Conservation (phyloP, 2,888 invertebrate genomes). For the Dryomyza anilis region DNA sequence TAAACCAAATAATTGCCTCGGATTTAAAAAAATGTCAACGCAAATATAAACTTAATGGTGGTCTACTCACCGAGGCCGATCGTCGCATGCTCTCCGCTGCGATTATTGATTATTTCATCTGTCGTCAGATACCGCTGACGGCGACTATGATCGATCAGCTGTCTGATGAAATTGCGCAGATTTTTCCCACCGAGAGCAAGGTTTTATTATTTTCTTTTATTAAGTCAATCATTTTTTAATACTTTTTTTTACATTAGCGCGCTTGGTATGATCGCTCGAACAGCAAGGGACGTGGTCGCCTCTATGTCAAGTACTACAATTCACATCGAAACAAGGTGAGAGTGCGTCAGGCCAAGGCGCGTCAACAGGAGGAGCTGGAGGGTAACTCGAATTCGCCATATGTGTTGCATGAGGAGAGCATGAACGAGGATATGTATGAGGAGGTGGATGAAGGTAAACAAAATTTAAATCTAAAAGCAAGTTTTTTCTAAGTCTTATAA, state of each 20-base stretch:
- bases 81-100: conserved; percentile 12
- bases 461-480: too few species aligned
- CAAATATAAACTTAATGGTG: conserved; percentile 13
- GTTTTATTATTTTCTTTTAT: not conserved
- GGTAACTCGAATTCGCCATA: not conserved
- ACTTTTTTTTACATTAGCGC: not conserved
- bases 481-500: too few species aligned
- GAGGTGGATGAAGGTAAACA: not conserved
- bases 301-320: conserved; percentile 23
- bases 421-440: conserved; percentile 1
- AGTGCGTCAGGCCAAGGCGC: not conserved
- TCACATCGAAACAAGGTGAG: conserved; percentile 17
- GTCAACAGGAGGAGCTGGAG: not conserved
- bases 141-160: conserved; percentile 4
- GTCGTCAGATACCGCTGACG: not conserved
- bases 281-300: conserved; percentile 22
- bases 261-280: conserved; percentile 26
- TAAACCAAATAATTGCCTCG: conserved; percentile 13
- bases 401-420: conserved; percentile 7
- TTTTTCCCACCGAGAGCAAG: conserved; percentile 24
- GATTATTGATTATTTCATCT: conserved; percentile 20
- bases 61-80: conserved; percentile 6
- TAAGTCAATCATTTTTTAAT: not conserved
- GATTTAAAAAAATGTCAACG: conserved; percentile 9
- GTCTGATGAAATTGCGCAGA: conserved; percentile 19